Evolutionary conservation across 2,113 vertebrate species (phyloP).

Genomic region (Alexandromys fortis): DNA sequence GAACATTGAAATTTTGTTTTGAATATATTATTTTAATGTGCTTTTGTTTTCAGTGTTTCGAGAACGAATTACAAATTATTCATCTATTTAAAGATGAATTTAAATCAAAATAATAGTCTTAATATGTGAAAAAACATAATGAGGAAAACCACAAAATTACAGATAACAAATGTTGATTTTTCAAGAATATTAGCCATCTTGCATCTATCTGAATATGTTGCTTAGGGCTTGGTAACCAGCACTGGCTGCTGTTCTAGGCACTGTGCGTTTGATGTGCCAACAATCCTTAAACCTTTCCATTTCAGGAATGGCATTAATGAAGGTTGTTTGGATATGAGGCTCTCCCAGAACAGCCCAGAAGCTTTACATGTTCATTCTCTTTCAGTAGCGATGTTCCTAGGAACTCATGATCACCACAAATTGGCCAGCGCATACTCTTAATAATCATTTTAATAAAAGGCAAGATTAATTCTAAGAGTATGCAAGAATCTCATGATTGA

Average conservation of each 20-base stretch:
- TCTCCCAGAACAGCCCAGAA: neutral
- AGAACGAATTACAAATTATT: slow-evolving; percentile 20
- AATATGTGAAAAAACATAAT: neutral
- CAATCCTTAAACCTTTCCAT: neutral
- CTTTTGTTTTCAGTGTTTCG: neutral
- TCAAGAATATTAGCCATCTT: neutral
- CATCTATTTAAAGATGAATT: neutral
- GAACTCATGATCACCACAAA: neutral
- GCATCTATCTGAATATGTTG: neutral
- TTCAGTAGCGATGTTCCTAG: neutral
- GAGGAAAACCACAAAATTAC: neutral
- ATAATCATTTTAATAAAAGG: neutral
- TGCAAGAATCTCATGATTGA: neutral
- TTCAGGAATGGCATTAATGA: neutral
- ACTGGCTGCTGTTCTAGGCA: too few relatives aligned
- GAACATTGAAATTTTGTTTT: neutral
- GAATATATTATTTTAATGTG: neutral
- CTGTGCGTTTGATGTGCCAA: neutral
- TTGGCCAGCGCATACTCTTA: neutral
- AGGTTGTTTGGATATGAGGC: neutral
- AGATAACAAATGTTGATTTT: neutral
- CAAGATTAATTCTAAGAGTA: neutral
- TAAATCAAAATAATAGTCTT: neutral
- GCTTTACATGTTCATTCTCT: neutral
- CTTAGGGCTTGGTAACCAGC: neutral